Evolutionary conservation across 2,113 vertebrate genomes (phyloP), one percentile per base, ranked within the genome.

Genomic region (Dendropsophus ebraccatus): DNA sequence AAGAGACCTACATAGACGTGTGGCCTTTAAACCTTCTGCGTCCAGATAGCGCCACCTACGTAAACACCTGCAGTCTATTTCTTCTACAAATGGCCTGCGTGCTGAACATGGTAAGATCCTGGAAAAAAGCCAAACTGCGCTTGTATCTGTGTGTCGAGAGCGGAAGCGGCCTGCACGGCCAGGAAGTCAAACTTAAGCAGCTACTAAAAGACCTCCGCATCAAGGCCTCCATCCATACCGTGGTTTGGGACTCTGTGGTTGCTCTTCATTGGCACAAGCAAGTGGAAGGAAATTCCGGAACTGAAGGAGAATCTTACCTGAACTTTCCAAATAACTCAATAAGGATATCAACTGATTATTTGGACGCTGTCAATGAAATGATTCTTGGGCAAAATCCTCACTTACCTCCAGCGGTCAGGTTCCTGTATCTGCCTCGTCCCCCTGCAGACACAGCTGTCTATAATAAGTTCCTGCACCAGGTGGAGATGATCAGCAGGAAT

Each of bases 71-170:
- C 93, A 97, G 96, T 32, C 93, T 98, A 17, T 97, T 98, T 91
- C 92, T 97, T 78, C 93, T 98, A n/a, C 97, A 98, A 90, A 95
- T 97, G 81, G 97, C 96, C 0, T 97, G 96, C 0, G 95, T 98
- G 86, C 95, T 98, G 54, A 96, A 94, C 92, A 98, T 97, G 97
- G 94, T 95, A 0, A 92, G 95, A 37, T 88, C 94, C 11, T 97
- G 97, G 97, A 94, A 94, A 65, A 94, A 92, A 4, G 94, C 96
- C 0, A 91, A 72, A 11, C 92, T 98, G 49, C 96, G 96, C 45
- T 95, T 98, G 87, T 97, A 97, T 90, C 93, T 98, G 75, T 97
- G 96, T 0, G 95, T 97, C 85, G 96, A 97, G 91, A 91, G 93
- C 0, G 96, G 96, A 0, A 69, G 94, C 9, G 95, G 95, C 80